phyloP scores from a whole-genome alignment of 1,140 invertebrate species.

The Mesaphorura yosii region DNA sequence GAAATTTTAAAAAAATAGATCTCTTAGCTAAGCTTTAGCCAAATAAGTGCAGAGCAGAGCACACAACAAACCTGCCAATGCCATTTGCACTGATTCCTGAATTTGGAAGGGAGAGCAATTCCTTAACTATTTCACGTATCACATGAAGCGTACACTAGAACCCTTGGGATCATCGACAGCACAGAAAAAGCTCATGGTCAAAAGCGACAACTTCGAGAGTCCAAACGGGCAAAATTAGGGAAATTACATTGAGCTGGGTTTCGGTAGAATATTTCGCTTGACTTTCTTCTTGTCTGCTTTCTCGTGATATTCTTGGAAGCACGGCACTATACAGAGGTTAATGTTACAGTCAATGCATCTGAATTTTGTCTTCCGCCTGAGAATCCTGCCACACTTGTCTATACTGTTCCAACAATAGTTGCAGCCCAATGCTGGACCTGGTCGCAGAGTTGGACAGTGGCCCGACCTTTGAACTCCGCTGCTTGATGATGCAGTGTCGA shows the following conservation, averaged over 20 bases:
- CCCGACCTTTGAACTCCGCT: constrained; percentile 41
- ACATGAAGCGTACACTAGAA: no score
- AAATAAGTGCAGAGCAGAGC: no score
- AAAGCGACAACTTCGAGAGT: not conserved
- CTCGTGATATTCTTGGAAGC: constrained; percentile 69
- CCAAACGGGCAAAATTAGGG: not conserved
- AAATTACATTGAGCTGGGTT: constrained; percentile 31
- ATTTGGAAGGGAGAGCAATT: no score
- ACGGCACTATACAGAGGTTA: constrained; percentile 73
- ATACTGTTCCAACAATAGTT: constrained; percentile 74
- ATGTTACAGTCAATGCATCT: constrained; percentile 75
- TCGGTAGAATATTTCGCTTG: constrained; percentile 20
- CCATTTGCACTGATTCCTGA: no score
- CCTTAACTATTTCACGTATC: no score
- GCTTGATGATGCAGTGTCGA: not conserved
- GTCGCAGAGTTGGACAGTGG: constrained; percentile 64
- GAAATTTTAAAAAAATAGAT: no score
- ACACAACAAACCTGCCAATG: no score
- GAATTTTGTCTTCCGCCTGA: constrained; percentile 72
- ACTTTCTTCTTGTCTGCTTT: constrained; percentile 28
- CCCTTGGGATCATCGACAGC: no score
- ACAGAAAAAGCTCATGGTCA: not conserved
- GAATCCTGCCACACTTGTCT: constrained; percentile 61
- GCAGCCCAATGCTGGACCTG: constrained; percentile 59
- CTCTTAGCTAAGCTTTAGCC: no score